phyloP scores from a whole-genome alignment of 2,888 invertebrate genomes.

The Folsomia manolachei region DNA sequence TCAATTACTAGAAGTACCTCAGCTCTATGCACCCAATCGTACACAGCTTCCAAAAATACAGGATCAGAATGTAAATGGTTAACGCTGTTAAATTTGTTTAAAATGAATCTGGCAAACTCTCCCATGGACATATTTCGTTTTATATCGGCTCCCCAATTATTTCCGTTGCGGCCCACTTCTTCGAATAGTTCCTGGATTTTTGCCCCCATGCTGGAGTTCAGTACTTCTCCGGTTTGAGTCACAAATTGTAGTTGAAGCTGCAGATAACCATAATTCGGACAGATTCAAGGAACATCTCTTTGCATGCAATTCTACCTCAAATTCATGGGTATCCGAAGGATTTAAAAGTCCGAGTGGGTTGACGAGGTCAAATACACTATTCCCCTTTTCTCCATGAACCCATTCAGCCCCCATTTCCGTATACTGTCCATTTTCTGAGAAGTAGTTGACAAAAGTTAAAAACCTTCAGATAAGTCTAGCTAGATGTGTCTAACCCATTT shows the following conservation, averaged over 20 bases:
- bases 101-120: not conserved
- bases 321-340: too few species aligned
- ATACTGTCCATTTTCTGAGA: not conserved
- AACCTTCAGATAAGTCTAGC: too few species aligned
- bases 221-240: constrained; percentile 1
- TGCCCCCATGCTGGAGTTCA: not conserved
- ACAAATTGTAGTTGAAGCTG: not conserved
- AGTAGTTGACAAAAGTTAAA: not conserved
- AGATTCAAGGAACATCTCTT: too few species aligned
- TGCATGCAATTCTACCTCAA: too few species aligned
- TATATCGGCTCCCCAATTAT: not conserved
- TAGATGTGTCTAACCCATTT: not conserved
- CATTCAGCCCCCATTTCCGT: constrained; percentile 15
- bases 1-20: not conserved
- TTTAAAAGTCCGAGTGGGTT: not conserved
- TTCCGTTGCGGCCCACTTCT: not conserved
- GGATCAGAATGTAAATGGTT: not conserved
- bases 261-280: not conserved
- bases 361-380: constrained; percentile 6
- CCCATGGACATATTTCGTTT: not conserved
- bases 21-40: constrained; percentile 5
- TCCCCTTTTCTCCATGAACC: constrained; percentile 6
- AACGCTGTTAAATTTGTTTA: constrained; percentile 7
- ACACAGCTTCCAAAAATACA: not conserved
- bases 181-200: not conserved